These are phyloP conservation scores for Tortricodes alternella DNA, from an alignment of 2,888 invertebrate species.

Conservation along the genomic window DNA sequence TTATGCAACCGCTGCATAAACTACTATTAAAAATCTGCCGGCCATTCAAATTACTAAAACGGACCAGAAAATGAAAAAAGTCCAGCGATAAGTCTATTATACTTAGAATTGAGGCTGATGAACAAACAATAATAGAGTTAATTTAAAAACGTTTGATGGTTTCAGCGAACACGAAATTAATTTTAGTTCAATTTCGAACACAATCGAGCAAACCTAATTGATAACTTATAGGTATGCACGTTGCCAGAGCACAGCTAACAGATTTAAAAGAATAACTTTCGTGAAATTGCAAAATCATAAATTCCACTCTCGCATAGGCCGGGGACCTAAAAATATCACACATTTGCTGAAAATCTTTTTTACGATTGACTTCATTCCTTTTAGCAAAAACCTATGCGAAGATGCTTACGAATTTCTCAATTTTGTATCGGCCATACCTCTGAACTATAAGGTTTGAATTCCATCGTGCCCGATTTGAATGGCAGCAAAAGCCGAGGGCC, in stretches of 20 bases:
- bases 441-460: slow-evolving; percentile 30
- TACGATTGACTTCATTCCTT: slow-evolving; percentile 31
- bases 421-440: slow-evolving; percentile 23
- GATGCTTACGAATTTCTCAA: slow-evolving; percentile 21
- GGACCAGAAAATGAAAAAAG: slow-evolving; percentile 5
- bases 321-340: slow-evolving; percentile 23
- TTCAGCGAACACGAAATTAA: background rate
- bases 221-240: too few relatives aligned
- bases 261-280: slow-evolving; percentile 9
- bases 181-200: background rate
- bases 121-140: slow-evolving; percentile 4
- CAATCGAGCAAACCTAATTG: background rate
- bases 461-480: slow-evolving; percentile 18
- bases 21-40: background rate
- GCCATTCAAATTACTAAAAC: slow-evolving; percentile 3
- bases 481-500: slow-evolving; percentile 25
- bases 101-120: slow-evolving; percentile 6
- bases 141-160: background rate
- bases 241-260: too few relatives aligned
- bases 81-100: background rate
- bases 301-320: slow-evolving; percentile 11
- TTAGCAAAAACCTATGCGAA: slow-evolving; percentile 27
- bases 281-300: slow-evolving; percentile 10
- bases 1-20: too few relatives aligned
- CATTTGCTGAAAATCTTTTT: slow-evolving; percentile 29